phyloP scores from a whole-genome alignment of 1,140 invertebrate species.

The Adoxophyes honmai region DNA sequence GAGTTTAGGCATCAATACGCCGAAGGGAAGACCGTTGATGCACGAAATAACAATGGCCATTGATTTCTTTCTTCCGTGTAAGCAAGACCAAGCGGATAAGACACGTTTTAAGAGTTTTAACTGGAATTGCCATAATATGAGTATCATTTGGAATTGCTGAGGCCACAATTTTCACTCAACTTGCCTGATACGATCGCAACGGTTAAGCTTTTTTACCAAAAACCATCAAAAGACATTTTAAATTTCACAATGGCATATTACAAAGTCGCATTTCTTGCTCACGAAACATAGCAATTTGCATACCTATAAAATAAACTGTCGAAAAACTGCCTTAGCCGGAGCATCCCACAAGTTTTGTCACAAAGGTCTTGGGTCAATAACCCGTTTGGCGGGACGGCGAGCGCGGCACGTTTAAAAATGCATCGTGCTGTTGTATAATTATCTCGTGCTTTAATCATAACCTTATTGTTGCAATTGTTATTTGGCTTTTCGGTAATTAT shows the following conservation, averaged over 20 bases:
- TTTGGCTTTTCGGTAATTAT: background rate
- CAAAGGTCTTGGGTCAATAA: slow-evolving; percentile 62
- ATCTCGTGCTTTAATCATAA: background rate
- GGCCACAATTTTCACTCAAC: too few relatives aligned
- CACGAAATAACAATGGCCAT: background rate
- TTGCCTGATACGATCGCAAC: too few relatives aligned
- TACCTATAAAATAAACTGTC: slow-evolving; percentile 29
- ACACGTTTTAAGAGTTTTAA: too few relatives aligned
- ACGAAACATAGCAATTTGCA: too few relatives aligned
- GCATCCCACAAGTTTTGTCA: slow-evolving; percentile 62
- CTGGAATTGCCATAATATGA: too few relatives aligned
- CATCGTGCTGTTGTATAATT: slow-evolving; percentile 21
- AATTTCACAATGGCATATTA: too few relatives aligned
- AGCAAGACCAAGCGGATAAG: too few relatives aligned
- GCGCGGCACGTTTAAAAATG: slow-evolving; percentile 59
- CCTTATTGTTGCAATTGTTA: background rate
- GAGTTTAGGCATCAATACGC: background rate
- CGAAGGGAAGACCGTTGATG: background rate
- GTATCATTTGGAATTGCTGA: too few relatives aligned
- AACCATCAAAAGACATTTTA: too few relatives aligned
- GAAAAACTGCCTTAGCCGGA: slow-evolving; percentile 37
- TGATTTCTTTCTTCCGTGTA: background rate
- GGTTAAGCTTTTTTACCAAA: too few relatives aligned
- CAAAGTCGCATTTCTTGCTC: too few relatives aligned
- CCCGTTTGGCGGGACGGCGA: slow-evolving; percentile 60